Evolutionary conservation across 2,113 vertebrate species (phyloP), one percentile per base, ranked within the genome.

Genomic region (Embiotoca jacksoni): DNA sequence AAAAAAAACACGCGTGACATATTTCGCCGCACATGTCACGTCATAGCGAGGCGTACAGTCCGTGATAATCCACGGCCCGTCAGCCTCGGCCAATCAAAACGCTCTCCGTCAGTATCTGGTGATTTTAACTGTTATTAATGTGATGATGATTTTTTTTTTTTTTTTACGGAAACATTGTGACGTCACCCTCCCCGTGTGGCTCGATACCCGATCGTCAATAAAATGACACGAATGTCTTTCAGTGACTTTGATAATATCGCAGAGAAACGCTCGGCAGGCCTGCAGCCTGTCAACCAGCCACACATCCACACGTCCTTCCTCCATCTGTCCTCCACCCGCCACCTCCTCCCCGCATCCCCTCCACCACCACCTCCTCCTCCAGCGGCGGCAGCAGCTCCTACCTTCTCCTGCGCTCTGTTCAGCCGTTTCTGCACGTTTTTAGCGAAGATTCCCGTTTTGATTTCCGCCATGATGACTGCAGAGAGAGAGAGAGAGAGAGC

Each of bases 391-490:
- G 3, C 46, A 1, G 0, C 35, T 54, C 83, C 60, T 75, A 98
- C 98, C 98, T 99, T 99, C 78, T 99, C 98, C 90, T 99, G 97
- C 4, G 97, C 98, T 16, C 98, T 93, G 91, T 94, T 99, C 72
- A 99, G 92, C 37, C 95, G 94, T 80, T 99, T 99, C 92, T 99
- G 97, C 37, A 99, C 98, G 88, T 99, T 99, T 92, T 99, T 99
- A 72, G 98, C 97, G 89, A 99, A 99, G 79, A 99, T 94, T 87
- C 98, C 97, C 3, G 96, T 96, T 91, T 98, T 99, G 82, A 98
- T 97, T 92, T 99, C 98, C 84, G 98, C 97, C 98, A 98, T 99
- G 95, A 95, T 97, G 94, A 94, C 71, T 33, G 82, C 57, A 65
- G 46, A 59, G 55, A 52, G 55, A 39, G 31, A 37, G 54, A 54